Conservation (phyloP, 2,797 vertebrate species). For the Danio aesculapii region DNA sequence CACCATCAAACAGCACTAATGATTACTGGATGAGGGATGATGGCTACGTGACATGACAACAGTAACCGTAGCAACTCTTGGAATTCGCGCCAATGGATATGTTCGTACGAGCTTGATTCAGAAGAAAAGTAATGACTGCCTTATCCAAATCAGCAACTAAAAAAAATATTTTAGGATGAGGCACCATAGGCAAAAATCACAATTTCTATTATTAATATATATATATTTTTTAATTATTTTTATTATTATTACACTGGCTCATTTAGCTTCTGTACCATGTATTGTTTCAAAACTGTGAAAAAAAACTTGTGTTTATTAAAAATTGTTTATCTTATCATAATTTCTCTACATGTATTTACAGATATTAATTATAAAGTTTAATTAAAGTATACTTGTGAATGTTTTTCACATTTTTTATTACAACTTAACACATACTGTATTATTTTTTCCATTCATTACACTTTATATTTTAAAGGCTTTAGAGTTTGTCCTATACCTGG, state of each 20-base stretch:
- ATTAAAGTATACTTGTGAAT: too few species aligned
- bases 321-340: neutral
- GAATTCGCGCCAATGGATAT: conserved; percentile 69
- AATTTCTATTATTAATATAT: too few species aligned
- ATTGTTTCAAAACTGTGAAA: neutral
- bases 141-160: neutral
- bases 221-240: too few species aligned
- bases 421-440: too few species aligned
- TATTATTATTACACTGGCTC: neutral
- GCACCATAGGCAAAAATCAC: too few species aligned
- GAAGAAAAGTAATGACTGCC: conserved; percentile 8
- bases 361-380: neutral
- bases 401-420: too few species aligned
- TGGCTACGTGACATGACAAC: conserved; percentile 72
- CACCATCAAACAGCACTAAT: conserved; percentile 50
- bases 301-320: neutral
- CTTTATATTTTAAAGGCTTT: neutral
- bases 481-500: neutral
- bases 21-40: conserved; percentile 75
- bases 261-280: neutral
- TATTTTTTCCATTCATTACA: neutral
- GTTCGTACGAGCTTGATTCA: conserved; percentile 61
- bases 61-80: conserved; percentile 85
- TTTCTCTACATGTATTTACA: neutral
- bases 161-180: neutral